A percentile compares a stretch with the other conserved stretches of the same genome.
Evolutionary conservation across 2,797 vertebrate genomes (phyloP).

Genomic region (Phalanger gymnotis): DNA sequence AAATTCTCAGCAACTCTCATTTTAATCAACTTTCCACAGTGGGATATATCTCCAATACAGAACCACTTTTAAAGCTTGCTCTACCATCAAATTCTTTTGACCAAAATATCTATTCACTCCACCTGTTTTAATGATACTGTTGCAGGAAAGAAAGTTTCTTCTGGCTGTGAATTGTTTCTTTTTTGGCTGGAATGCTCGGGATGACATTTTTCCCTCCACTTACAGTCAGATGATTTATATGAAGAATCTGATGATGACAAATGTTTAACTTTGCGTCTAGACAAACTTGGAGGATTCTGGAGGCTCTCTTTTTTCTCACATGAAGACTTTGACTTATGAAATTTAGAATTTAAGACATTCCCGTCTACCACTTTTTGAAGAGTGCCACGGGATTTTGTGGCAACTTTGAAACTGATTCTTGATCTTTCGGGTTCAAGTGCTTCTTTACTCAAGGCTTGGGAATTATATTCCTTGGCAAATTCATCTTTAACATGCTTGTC

Average conservation of each 20-base stretch:
- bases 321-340: constrained; percentile 22
- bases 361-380: constrained; percentile 58
- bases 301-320: constrained; percentile 67
- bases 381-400: constrained; percentile 51
- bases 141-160: constrained; percentile 59
- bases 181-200: constrained; percentile 16
- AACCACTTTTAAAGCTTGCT: constrained; percentile 25
- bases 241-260: constrained; percentile 16
- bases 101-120: not conserved
- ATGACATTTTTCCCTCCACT: constrained; percentile 36
- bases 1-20: not conserved
- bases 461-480: constrained; percentile 33
- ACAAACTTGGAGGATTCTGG: constrained; percentile 42
- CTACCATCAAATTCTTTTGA: not conserved
- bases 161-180: constrained; percentile 35
- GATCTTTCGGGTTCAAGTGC: constrained; percentile 45
- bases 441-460: constrained; percentile 60
- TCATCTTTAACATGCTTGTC: constrained; percentile 74
- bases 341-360: constrained; percentile 49
- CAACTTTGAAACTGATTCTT: constrained; percentile 70
- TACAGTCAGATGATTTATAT: not conserved
- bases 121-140: constrained; percentile 24
- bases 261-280: constrained; percentile 57
- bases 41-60: not conserved
- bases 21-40: not conserved